Evolutionary conservation across 1,140 invertebrate genomes (phyloP).

Genomic region (Laodelphax striatellus): DNA sequence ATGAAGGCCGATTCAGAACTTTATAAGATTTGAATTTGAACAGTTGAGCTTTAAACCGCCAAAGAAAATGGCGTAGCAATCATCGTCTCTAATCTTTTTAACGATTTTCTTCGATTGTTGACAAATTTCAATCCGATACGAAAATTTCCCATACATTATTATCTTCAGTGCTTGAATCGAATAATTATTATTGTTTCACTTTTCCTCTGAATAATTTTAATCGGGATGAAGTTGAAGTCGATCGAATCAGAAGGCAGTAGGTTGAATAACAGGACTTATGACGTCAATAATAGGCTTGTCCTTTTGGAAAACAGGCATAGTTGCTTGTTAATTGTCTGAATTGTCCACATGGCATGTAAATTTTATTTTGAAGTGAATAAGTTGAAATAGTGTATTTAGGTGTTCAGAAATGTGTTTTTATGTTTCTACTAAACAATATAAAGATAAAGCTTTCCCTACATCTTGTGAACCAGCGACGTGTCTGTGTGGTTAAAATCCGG

Average conservation of each 20-base stretch:
- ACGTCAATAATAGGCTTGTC: conserved; percentile 10
- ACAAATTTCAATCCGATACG: too few species aligned
- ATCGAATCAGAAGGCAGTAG: not conserved
- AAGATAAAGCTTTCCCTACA: not conserved
- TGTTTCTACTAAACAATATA: conserved; percentile 7
- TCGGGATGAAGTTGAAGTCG: too few species aligned
- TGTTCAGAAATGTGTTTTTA: conserved; percentile 11
- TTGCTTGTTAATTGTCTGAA: not conserved
- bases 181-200: too few species aligned
- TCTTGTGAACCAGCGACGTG: conserved; percentile 9
- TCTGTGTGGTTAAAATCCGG: conserved; percentile 20
- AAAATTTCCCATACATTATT: too few species aligned
- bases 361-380: not conserved
- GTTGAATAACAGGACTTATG: conserved; percentile 6
- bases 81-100: too few species aligned
- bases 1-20: too few species aligned
- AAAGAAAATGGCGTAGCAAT: too few species aligned
- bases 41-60: too few species aligned
- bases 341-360: conserved; percentile 11
- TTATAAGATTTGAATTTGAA: too few species aligned
- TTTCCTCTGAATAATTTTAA: too few species aligned
- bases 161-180: too few species aligned
- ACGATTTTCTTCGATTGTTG: too few species aligned
- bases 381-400: not conserved
- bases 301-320: conserved; percentile 7